These are phyloP conservation scores for Drosophila ochracea DNA, from an alignment of 2,888 invertebrate species.

Conservation along the genomic window DNA sequence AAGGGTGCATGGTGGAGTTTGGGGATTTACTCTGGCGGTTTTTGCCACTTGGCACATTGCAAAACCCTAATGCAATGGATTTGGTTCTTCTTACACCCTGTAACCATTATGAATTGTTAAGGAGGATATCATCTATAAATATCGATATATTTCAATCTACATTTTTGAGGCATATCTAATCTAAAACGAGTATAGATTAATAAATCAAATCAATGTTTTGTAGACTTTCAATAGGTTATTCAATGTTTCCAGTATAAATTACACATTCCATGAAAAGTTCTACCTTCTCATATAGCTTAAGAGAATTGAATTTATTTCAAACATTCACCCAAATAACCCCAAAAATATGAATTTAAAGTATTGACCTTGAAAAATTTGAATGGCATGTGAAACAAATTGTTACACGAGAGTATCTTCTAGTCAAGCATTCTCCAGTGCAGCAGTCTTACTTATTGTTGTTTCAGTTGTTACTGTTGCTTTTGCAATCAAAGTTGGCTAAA, in stretches of 20 bases:
- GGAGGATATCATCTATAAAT: background rate
- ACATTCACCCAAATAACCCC: no score
- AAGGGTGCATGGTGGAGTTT: background rate
- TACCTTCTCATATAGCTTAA: no score
- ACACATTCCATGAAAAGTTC: no score
- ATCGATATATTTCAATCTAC: no score
- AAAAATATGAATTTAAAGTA: no score
- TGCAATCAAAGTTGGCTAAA: conserved; percentile 53
- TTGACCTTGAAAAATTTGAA: background rate
- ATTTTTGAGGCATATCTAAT: no score
- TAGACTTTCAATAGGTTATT: no score
- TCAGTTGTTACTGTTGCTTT: conserved; percentile 2
- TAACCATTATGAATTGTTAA: background rate
- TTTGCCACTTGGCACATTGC: conserved; percentile 34
- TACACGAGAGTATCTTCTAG: background rate
- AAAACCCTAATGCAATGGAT: conserved; percentile 48
- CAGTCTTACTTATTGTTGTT: background rate
- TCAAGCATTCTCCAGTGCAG: accelerated
- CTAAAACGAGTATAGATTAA: no score
- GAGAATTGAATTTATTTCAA: no score
- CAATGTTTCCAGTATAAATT: no score
- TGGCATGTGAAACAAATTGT: background rate
- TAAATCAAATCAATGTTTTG: no score
- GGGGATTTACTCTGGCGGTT: background rate
- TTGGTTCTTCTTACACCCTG: conserved; percentile 19